These are phyloP conservation scores for Tympanoctomys barrerae DNA, from an alignment of 2,797 vertebrate species.

Conservation along the genomic window DNA sequence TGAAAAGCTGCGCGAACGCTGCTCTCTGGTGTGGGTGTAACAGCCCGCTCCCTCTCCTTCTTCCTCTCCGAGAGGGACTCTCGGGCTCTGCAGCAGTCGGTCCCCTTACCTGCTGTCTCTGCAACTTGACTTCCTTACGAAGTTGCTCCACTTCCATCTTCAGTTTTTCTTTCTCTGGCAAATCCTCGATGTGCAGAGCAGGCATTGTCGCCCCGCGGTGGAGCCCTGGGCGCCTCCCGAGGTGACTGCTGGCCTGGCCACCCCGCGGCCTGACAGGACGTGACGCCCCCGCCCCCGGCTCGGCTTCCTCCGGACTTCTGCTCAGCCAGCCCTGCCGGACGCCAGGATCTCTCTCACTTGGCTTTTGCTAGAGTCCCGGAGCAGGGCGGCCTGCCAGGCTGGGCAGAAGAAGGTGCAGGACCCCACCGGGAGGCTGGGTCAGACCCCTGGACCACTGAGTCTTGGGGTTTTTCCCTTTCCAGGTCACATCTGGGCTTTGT, in stretches of 20 bases:
- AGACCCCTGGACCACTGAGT: neutral
- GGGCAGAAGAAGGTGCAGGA: neutral
- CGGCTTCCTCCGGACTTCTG: neutral
- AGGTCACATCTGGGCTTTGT: slow-evolving; percentile 82
- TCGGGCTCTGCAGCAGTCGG: neutral
- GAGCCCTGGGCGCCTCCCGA: neutral
- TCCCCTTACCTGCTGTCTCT: slow-evolving; percentile 93
- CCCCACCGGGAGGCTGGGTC: neutral
- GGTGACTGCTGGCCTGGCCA: neutral
- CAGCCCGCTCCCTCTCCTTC: neutral
- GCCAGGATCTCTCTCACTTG: neutral
- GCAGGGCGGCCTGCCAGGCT: neutral
- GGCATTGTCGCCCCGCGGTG: slow-evolving; percentile 90
- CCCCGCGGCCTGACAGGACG: neutral
- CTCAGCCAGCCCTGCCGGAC: neutral
- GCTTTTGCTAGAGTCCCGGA: too few species aligned
- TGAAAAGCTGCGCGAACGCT: neutral
- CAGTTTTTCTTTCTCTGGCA: slow-evolving; percentile 96
- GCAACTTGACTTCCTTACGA: slow-evolving; percentile 94
- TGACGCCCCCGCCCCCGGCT: neutral
- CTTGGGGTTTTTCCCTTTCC: slow-evolving; percentile 42
- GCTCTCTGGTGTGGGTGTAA: too few species aligned
- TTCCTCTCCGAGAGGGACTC: neutral
- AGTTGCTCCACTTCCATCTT: slow-evolving; percentile 96
- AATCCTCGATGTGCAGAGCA: slow-evolving; percentile 94